Conservation (phyloP, 2,888 invertebrate genomes). For the Oligia strigilis region DNA sequence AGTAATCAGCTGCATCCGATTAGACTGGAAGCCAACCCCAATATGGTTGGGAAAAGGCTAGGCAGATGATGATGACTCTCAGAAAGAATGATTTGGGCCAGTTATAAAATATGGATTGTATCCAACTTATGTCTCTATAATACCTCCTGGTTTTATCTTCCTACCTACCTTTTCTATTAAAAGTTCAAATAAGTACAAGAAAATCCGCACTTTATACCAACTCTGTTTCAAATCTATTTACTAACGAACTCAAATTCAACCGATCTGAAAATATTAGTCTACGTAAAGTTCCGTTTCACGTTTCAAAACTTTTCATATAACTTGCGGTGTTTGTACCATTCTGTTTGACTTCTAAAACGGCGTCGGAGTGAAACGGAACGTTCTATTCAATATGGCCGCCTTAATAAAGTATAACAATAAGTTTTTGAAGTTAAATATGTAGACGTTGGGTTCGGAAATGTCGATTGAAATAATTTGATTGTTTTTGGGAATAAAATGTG, state of each 20-base stretch:
- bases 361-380: conserved; percentile 68
- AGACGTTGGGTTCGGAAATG: conserved; percentile 12
- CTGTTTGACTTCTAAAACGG: conserved; percentile 71
- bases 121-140: too few relatives aligned
- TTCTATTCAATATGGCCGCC: conserved; percentile 70
- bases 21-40: too few relatives aligned
- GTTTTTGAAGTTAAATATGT: conserved; percentile 65
- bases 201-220: conserved; percentile 18
- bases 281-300: conserved; percentile 67
- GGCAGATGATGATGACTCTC: background rate
- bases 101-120: too few relatives aligned
- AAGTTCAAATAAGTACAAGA: conserved; percentile 10
- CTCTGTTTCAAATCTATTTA: conserved; percentile 66
- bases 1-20: too few relatives aligned
- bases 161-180: background rate
- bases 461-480: conserved; percentile 44
- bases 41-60: too few relatives aligned
- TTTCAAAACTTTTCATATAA: conserved; percentile 67
- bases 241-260: conserved; percentile 70
- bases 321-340: conserved; percentile 70
- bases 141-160: too few relatives aligned
- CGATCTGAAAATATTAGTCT: conserved; percentile 73
- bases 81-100: too few relatives aligned
- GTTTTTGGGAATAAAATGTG: conserved; percentile 49
- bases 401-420: conserved; percentile 67